Base-by-base conservation (phyloP, 2,888 invertebrate species). In the Bugulina stolonifera region DNA sequence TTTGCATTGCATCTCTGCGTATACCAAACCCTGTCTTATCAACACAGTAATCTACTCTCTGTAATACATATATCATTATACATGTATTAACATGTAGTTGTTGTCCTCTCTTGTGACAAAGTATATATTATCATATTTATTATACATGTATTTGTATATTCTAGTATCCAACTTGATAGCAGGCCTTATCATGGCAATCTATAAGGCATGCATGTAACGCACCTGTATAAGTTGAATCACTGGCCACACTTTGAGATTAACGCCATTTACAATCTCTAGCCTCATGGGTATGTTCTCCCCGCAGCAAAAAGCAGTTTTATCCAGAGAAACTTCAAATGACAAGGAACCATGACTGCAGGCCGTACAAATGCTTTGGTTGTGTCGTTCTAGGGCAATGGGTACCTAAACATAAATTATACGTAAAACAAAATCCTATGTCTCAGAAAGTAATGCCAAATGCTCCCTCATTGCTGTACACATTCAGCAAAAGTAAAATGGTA, bases 11-110 rank as follows among this genome's bases (percentile, higher is more conserved):
- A 77, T 90, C 89, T 80, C 91, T 91, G 78, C 88, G 89, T 73
- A 91, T 88, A 0, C 90, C 91, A 72, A 91, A 84, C 10, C 90
- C 90, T 29, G 90, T 90, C 76, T 90, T 87, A 81, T 91, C 90
- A 77, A 91, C 90, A 82, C 89, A 90, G 81, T 89, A 91, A 81
- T 91, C 90, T 73, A 91, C 89, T 80, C 89, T 88, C 89, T 91
- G 87, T 18, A 43, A 43, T n/a, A n/a, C n/a, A n/a, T n/a, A n/a
- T n/a, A n/a, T n/a, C n/a, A n/a, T n/a, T n/a, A n/a, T n/a, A n/a
- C n/a, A n/a, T n/a, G n/a, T n/a, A n/a, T n/a, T n/a, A n/a, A n/a
- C n/a, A n/a, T n/a, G n/a, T n/a, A n/a, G n/a, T n/a, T n/a, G n/a
- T n/a, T n/a, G n/a, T n/a, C n/a, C n/a, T n/a, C n/a, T n/a, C n/a